These are phyloP conservation scores for Enteromius unitaeniatus DNA, from an alignment of 2,797 vertebrate genomes.

Conservation along the genomic window DNA sequence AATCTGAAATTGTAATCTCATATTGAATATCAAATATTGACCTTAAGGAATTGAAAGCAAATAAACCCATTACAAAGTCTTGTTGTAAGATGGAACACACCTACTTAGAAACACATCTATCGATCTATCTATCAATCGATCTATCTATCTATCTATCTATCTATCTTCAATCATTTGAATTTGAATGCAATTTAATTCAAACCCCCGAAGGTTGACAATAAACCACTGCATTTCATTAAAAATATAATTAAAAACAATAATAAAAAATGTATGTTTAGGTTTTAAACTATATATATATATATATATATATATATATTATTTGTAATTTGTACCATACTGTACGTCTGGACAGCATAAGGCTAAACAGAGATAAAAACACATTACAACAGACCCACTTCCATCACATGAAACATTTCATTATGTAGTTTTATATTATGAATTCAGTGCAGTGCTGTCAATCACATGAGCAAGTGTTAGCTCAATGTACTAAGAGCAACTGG, in stretches of 20 bases:
- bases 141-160: no score
- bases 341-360: background rate
- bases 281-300: no score
- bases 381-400: conserved; percentile 9
- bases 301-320: no score
- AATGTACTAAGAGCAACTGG: conserved; percentile 3
- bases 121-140: no score
- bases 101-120: no score
- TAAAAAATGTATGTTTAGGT: no score
- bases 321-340: no score
- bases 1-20: conserved; percentile 6
- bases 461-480: conserved; percentile 12
- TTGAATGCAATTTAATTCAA: no score
- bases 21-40: background rate
- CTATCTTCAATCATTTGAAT: no score
- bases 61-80: background rate
- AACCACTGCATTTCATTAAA: no score
- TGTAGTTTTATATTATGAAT: conserved; percentile 44
- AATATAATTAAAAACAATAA: no score
- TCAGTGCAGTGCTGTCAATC: conserved; percentile 24
- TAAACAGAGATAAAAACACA: conserved; percentile 37
- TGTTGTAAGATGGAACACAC: background rate
- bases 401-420: conserved; percentile 29
- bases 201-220: no score
- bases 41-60: background rate